These are phyloP conservation scores for Epizoanthus fatuus DNA, from an alignment of 92 coral and sea anemone species.

Conservation along the genomic window DNA sequence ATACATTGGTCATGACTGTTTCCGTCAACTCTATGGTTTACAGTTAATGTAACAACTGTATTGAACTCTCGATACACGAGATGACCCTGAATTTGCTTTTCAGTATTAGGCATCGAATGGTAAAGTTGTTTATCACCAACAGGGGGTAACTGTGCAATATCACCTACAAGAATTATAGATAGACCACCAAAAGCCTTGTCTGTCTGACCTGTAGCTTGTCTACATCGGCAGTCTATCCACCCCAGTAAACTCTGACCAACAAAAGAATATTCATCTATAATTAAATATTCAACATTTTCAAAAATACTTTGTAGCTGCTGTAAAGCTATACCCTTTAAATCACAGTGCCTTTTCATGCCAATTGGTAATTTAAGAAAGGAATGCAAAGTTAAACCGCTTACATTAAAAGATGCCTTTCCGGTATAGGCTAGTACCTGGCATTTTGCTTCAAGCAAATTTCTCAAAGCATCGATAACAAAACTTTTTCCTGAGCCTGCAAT, in stretches of 20 bases:
- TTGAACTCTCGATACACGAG: constrained; percentile 72
- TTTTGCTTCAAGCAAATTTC: constrained; percentile 42
- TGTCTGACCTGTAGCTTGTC: constrained; percentile 43
- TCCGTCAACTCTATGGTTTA: constrained; percentile 80
- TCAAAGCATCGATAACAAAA: constrained; percentile 47
- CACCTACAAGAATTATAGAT: constrained; percentile 73
- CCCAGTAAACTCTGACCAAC: constrained; percentile 68
- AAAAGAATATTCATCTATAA: constrained; percentile 48
- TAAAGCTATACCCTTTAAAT: constrained; percentile 71
- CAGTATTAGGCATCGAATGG: constrained; percentile 64
- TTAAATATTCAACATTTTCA: constrained; percentile 58
- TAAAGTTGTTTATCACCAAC: constrained; percentile 76
- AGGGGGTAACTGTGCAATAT: constrained; percentile 79
- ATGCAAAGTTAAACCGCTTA: constrained; percentile 63
- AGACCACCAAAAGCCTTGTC: constrained; percentile 25
- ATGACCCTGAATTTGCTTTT: constrained; percentile 64
- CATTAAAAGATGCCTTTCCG: constrained; percentile 72
- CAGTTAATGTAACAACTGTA: constrained; percentile 65
- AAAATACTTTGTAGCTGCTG: constrained; percentile 69
- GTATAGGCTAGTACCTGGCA: constrained; percentile 57
- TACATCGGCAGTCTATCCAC: constrained; percentile 56
- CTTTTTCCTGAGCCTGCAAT: constrained; percentile 62
- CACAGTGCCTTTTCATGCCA: constrained; percentile 67
- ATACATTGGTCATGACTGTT: constrained; percentile 35
- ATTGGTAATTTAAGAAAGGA: constrained; percentile 65